Base-by-base conservation (phyloP, 2,113 vertebrate species). In the Myiozetetes cayanensis region DNA sequence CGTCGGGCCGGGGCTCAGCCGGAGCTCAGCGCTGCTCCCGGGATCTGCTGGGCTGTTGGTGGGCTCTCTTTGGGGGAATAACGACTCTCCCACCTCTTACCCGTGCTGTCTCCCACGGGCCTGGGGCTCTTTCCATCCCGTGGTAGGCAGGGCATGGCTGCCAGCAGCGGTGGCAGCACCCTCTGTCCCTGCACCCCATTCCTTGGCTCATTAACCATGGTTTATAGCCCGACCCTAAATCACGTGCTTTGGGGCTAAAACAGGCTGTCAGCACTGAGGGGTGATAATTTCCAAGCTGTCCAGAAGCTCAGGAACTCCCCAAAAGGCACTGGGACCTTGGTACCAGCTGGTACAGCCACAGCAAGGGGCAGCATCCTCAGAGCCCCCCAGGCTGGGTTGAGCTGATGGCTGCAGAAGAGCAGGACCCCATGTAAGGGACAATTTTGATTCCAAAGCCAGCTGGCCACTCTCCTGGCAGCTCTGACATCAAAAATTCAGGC, bases 151-250 rank as follows among this genome's bases (percentile, higher is more conserved):
- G 78, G 20, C 66, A 6, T 0, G 14, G 62, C 35, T 14, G 47
- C 31, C 75, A 31, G 75, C 5, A 2, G n/a, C 1, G 4, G 37
- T 22, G 16, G 3, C 62, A 24, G 67, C 86, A 21, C 28, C 72
- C 83, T 31, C 46, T 6, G 0, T 19, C 49, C 56, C 23, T 8
- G 37, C 7, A 1, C 14, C 80, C 67, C 3, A 0, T 6, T 50
- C 82, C 73, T 20, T 1, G 0, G 24, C 21, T n/a, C 3, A 11
- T 10, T 1, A 21, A 47, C 35, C 20, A 0, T 0, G 9, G 8
- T 12, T 87, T 31, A 1, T 2, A 61, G 22, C 43, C 72, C 2
- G 3, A 1, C n/a, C 19, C 70, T 14, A 12, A 39, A 16, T 10
- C 50, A 0, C 5, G 24, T 2, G 10, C 33, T n/a, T 4, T 2